phyloP scores from a whole-genome alignment of 2,888 invertebrate species.

The Sesamia inferens region DNA sequence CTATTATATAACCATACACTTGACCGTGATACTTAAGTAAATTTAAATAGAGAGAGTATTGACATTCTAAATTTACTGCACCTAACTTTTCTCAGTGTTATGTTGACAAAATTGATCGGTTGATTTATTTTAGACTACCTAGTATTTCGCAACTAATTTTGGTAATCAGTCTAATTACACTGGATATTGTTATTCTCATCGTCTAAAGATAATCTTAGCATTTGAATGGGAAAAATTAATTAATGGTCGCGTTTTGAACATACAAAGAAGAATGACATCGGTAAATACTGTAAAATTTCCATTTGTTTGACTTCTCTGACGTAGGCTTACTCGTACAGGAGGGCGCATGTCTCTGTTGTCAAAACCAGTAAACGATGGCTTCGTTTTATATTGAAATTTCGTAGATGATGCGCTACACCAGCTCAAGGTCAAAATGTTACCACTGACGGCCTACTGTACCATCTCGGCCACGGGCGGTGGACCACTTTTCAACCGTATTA shows the following conservation, averaged over 20 bases:
- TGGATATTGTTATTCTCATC: conserved; percentile 40
- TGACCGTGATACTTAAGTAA: no score
- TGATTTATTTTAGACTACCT: conserved; percentile 1
- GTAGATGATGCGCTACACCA: background rate
- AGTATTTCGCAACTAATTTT: conserved; percentile 21
- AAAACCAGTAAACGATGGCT: background rate
- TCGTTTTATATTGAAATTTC: background rate
- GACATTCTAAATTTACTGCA: no score
- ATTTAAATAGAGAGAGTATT: no score
- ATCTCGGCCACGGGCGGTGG: no score
- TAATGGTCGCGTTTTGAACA: conserved; percentile 48
- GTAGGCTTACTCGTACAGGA: conserved; percentile 9
- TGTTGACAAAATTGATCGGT: no score
- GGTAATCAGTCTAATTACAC: conserved; percentile 35
- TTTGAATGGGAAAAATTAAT: conserved; percentile 61
- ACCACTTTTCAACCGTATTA: no score
- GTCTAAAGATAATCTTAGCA: conserved; percentile 49
- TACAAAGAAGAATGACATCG: conserved; percentile 39
- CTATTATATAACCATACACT: no score
- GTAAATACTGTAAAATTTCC: conserved; percentile 58
- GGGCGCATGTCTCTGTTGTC: background rate
- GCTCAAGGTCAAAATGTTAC: background rate
- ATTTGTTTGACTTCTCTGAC: conserved; percentile 51
- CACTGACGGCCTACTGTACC: background rate
- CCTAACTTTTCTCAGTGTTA: no score